These are phyloP conservation scores for Cranoglanis bouderius DNA, from an alignment of 2,113 vertebrate species.

Conservation along the genomic window DNA sequence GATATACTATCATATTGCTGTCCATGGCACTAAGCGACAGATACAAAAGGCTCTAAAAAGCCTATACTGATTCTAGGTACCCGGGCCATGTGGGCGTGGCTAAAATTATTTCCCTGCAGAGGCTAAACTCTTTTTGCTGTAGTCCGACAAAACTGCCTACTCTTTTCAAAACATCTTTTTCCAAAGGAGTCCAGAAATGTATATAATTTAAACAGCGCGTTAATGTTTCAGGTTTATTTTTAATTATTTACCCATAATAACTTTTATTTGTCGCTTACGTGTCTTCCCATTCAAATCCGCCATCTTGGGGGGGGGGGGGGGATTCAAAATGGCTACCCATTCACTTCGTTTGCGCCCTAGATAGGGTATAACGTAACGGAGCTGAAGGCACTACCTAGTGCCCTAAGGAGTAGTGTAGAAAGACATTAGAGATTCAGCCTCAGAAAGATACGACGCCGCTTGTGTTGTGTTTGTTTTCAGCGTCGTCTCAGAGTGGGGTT, in stretches of 20 bases:
- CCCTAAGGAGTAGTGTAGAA: neutral
- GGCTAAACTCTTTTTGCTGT: neutral
- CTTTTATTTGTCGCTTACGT: neutral
- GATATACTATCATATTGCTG: no score
- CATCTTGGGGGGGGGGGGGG: neutral
- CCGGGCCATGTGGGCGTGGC: neutral
- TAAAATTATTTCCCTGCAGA: neutral
- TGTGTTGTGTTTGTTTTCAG: neutral
- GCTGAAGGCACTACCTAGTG: neutral
- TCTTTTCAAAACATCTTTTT: no score
- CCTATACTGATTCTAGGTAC: neutral
- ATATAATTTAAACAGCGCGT: neutral
- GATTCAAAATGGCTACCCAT: neutral
- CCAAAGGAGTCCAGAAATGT: neutral
- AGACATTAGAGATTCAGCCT: neutral
- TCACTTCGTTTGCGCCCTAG: neutral
- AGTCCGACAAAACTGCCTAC: neutral
- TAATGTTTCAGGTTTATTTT: neutral
- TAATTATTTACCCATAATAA: neutral
- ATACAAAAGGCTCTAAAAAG: no score
- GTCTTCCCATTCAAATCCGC: neutral
- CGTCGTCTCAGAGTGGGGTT: no score
- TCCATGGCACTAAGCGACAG: no score
- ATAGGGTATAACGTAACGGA: neutral
- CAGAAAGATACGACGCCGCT: neutral